Percentiles rank a stretch among this genome's conserved stretches.
These are phyloP conservation scores for Sclerurus mexicanus DNA, from an alignment of 2,113 vertebrate species.

Conservation along the genomic window DNA sequence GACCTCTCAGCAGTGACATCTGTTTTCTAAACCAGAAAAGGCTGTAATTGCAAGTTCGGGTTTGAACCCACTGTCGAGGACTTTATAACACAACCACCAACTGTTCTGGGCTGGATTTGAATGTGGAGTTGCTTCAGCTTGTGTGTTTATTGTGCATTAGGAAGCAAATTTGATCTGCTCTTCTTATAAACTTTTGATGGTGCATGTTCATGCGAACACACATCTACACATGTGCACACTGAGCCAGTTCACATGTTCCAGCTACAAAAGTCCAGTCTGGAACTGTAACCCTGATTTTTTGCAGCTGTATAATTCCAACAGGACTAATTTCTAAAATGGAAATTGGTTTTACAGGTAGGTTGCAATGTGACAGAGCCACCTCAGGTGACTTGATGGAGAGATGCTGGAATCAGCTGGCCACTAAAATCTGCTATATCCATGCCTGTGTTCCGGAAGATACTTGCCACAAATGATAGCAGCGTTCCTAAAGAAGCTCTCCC, in stretches of 20 bases:
- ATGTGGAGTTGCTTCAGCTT: slow-evolving; percentile 5
- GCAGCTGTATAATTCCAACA: background rate
- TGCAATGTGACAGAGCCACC: background rate
- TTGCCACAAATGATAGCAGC: background rate
- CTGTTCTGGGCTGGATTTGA: slow-evolving; percentile 7
- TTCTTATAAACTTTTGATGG: background rate
- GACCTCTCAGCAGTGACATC: background rate
- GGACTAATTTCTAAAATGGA: background rate
- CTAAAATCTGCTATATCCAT: background rate
- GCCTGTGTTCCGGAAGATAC: background rate
- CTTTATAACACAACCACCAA: slow-evolving; percentile 24
- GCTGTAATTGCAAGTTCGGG: background rate
- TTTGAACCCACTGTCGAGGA: background rate
- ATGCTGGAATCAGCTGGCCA: background rate
- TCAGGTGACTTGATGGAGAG: background rate
- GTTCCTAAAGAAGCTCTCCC: background rate
- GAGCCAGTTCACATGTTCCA: background rate
- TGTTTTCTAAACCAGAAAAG: slow-evolving; percentile 33
- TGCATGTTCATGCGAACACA: fast-evolving
- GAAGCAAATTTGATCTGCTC: background rate
- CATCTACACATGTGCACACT: fast-evolving
- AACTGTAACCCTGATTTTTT: background rate
- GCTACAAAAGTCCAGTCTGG: background rate
- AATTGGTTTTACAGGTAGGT: background rate
- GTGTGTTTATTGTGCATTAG: background rate